These are phyloP conservation scores for Arremon aurantiirostris DNA, from an alignment of 2,797 vertebrate species.

Conservation along the genomic window DNA sequence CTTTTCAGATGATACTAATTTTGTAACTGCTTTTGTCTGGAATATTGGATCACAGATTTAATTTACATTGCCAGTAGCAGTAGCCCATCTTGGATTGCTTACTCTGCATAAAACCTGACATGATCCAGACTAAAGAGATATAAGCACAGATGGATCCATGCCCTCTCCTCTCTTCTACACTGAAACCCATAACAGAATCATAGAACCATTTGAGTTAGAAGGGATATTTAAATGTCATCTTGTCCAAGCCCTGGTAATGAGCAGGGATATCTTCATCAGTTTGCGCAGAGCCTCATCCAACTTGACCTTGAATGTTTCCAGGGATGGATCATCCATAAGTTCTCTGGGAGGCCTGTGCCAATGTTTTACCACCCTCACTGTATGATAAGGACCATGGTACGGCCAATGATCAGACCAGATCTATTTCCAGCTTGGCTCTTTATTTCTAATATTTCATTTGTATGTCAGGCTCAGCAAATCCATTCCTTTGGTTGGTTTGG, in stretches of 20 bases:
- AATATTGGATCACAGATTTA: not conserved
- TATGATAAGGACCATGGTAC: rapidly evolving
- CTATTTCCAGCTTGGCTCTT: not conserved
- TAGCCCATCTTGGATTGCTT: not conserved
- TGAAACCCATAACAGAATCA: not conserved
- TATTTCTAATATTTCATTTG: not conserved
- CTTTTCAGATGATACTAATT: not conserved
- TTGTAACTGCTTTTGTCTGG: not conserved
- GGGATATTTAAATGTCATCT: not conserved
- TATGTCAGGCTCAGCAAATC: not conserved
- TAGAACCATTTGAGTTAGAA: not conserved
- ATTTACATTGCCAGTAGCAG: not conserved
- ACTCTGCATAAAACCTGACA: not conserved
- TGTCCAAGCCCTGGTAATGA: not conserved
- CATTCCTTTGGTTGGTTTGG: not conserved
- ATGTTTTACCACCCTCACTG: not conserved
- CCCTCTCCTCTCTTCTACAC: not conserved
- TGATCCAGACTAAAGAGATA: not conserved
- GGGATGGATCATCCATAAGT: not conserved
- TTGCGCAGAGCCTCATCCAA: not conserved
- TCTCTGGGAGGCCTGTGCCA: not conserved
- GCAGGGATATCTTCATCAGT: not conserved
- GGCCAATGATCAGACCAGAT: not conserved
- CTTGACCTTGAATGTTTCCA: not conserved
- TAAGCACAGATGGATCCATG: rapidly evolving